Evolutionary conservation across 2,797 vertebrate genomes (phyloP), one percentile per base, ranked within the genome.

Genomic region (Enteromius viviparus): DNA sequence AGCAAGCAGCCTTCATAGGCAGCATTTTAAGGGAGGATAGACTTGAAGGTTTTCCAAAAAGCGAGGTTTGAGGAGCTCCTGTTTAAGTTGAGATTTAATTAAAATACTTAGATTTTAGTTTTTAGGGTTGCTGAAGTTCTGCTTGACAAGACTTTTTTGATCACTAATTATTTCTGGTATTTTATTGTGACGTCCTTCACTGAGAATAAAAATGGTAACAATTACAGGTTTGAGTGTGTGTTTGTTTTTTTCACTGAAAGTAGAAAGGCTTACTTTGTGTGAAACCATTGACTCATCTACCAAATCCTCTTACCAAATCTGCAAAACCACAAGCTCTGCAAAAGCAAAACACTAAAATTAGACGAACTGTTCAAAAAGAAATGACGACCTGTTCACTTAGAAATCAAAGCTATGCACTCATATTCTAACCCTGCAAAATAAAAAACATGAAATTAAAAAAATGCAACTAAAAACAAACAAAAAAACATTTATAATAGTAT

Each of bases 241-340:
- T 12, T 47, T 47, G 21, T n/a, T 58, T 66, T 47, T 47, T 1
- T 4, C 23, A 29, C 42, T 47, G 45, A 69, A 68, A 69, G 37
- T 40, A 34, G 34, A 40, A 9, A 65, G 32, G 62, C 29, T 17
- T 26, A 62, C 69, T 66, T 10, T 40, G 65, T 15, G 40, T 45
- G 42, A 26, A 70, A 47, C 40, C 42, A 47, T 71, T 47, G 26
- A 71, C 68, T 70, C 68, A 4, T 70, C n/a, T 23, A 15, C n/a
- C 12, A 34, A 66, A 66, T 66, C 64, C 15, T 66, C 32, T 34
- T n/a, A 40, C 19, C 66, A 70, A 45, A 47, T 70, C 68, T 47
- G n/a, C 42, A 70, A 70, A 70, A 70, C 68, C 40, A 23, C 68
- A 70, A 26, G 69, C 9, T 40, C 21, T 68, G 34, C 34, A 68